Percentiles rank a stretch among this genome's conserved stretches.
phyloP scores from a whole-genome alignment of 1,140 invertebrate genomes.

The Theocolax elegans region DNA sequence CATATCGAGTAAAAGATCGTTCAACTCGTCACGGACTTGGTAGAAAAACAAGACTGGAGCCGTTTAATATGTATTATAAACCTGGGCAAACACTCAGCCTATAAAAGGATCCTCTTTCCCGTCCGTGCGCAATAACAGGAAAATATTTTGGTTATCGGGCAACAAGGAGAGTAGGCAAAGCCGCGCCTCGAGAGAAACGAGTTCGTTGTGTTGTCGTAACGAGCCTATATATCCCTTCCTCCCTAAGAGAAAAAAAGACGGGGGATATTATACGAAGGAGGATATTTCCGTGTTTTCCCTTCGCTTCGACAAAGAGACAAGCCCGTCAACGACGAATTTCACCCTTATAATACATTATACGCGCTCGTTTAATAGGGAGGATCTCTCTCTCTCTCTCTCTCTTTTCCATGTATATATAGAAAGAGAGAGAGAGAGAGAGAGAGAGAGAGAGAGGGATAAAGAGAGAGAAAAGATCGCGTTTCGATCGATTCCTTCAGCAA shows the following conservation, averaged over 20 bases:
- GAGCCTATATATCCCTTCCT: neutral
- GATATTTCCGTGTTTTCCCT: constrained; percentile 39
- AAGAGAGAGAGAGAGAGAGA: neutral
- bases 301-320: neutral
- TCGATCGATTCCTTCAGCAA: constrained; percentile 31
- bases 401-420: no score
- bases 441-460: neutral
- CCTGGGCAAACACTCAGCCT: constrained; percentile 8
- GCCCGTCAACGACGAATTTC: neutral
- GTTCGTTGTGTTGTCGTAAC: constrained; percentile 19
- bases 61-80: constrained; percentile 34
- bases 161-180: constrained; percentile 1
- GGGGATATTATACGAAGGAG: constrained; percentile 36
- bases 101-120: neutral
- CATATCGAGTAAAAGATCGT: no score
- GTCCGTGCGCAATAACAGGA: constrained; percentile 21
- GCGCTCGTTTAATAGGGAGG: neutral
- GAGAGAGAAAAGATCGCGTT: constrained; percentile 29
- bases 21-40: neutral
- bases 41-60: constrained; percentile 1
- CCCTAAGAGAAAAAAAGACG: neutral
- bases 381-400: no score
- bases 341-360: constrained; percentile 16
- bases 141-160: constrained; percentile 31
- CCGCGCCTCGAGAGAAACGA: no score